Evolutionary conservation across 2,113 vertebrate species (phyloP), one percentile per base, ranked within the genome.

Genomic region (Procavia capensis): DNA sequence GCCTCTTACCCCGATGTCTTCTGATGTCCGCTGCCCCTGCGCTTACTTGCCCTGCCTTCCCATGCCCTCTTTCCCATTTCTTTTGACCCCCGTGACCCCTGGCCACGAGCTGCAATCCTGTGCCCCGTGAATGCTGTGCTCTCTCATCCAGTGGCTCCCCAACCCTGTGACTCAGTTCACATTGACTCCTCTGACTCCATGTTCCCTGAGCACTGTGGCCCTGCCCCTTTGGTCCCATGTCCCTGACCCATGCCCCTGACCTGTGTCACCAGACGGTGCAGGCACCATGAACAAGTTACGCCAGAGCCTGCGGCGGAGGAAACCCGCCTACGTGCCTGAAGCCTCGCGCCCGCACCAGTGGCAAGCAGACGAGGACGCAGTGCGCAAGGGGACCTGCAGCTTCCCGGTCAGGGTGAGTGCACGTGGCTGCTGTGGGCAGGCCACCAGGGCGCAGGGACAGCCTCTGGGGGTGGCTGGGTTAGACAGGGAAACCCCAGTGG

Each of bases 201-300:
- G 39, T 36, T 41, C 45, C 74, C 29, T 39, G 64, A 85, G 36
- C 74, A 31, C 19, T 39, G 36, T 50, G 63, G 83, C 20, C 10
- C 2, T 54, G 10, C 43, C 31, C 10, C 7, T 72, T 64, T 64
- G 50, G 13, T 45, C 27, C 68, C 70, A 10, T 3, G 1, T 45
- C 92, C 45, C 45, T 84, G 86, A 92, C 76, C 43, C 2, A 1
- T 14, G 24, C 17, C 24, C 11, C 88, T 61, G 19, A 43, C 25
- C 66, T 72, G 3, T 39, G 94, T 92, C 92, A 34, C 86, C 95
- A 97, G 96, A 96, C 93, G 93, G 87, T 70, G 85, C 92, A 1
- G 93, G 98, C 98, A 99, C 99, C 93, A 99, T 99, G 99, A 99
- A 99, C 98, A 99, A 99, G 98, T 98, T 99, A 98, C 98, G 99